Evolutionary conservation across 2,113 vertebrate species (phyloP), one percentile per base, ranked within the genome.

Genomic region (Ia io): DNA sequence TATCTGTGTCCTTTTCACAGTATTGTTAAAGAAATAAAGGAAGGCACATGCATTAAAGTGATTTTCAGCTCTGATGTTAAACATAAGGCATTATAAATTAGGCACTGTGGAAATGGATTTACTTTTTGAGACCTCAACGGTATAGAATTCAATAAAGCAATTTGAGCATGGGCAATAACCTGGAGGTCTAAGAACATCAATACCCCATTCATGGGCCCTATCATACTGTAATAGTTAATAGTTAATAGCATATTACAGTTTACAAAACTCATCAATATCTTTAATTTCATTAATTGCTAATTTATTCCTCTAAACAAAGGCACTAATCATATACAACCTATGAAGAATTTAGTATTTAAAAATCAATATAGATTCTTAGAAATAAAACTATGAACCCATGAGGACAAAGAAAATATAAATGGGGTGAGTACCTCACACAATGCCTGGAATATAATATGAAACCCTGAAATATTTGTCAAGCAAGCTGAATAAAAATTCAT

Each of bases 1-100:
- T n/a, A 49, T 35, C 12, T 53, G 12, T 53, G 25, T 88, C 37
- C 70, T 56, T 93, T 82, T 79, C n/a, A 71, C 3, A 82, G n/a
- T 65, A 78, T 61, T 22, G 35, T 49, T 69, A n/a, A 87, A 74
- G 65, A 90, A 90, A 67, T 30, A 71, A 56, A 63, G 40, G 28
- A 91, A 17, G 51, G 61, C 0, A 9, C 6, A 28, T 9, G 7
- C 32, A 51, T 44, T 14, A 69, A 83, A 70, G 84, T 63, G 37
- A n/a, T 78, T 93, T 51, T 82, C 6, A 70, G 42, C 63, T 73
- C 14, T 73, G 69, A 93, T 86, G 49, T 74, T 74, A 40, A 65
- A 84, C 6, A 35, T 44, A 80, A 83, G 89, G 59, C 76, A 89
- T 93, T 93, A 94, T 69, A 86, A 83, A 92, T 71, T n/a, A 86